Evolutionary conservation across 2,113 vertebrate species (phyloP).

Genomic region (Corythornis cristatus): DNA sequence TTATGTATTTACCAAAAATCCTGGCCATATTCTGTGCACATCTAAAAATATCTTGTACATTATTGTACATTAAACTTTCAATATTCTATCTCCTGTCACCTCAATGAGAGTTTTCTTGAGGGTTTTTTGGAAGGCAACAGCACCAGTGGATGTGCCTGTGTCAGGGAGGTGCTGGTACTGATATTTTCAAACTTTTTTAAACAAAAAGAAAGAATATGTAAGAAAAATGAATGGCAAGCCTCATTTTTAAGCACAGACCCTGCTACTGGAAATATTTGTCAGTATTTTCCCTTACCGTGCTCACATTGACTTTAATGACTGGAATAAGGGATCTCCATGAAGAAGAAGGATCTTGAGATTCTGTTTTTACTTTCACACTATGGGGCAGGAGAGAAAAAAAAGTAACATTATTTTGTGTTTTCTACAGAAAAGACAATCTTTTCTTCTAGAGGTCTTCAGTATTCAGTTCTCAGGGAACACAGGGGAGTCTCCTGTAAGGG

Average conservation of each 20-base stretch:
- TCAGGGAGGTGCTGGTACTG: not conserved
- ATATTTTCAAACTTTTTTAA: not conserved
- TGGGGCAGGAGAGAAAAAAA: not conserved
- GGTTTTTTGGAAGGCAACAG: not conserved
- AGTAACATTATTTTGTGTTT: not conserved
- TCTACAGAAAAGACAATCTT: not conserved
- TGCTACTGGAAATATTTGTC: no score
- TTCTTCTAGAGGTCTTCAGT: not conserved
- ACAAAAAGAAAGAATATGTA: not conserved
- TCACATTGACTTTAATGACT: constrained; percentile 97
- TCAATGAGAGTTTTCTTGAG: not conserved
- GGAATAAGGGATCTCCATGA: constrained; percentile 98
- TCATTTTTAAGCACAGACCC: not conserved
- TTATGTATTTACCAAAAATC: not conserved
- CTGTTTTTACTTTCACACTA: constrained; percentile 91
- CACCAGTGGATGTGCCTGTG: not conserved
- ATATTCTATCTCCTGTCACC: not conserved
- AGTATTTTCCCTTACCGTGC: constrained; percentile 85
- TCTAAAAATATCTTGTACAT: not conserved
- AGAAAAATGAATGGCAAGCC: not conserved
- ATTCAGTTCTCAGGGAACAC: not conserved
- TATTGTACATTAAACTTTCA: not conserved
- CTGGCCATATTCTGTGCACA: not conserved
- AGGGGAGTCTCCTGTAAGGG: not conserved
- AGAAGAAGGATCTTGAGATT: constrained; percentile 89